phyloP scores from a whole-genome alignment of 1,140 invertebrate species.

The Tetramorium simillimum region DNA sequence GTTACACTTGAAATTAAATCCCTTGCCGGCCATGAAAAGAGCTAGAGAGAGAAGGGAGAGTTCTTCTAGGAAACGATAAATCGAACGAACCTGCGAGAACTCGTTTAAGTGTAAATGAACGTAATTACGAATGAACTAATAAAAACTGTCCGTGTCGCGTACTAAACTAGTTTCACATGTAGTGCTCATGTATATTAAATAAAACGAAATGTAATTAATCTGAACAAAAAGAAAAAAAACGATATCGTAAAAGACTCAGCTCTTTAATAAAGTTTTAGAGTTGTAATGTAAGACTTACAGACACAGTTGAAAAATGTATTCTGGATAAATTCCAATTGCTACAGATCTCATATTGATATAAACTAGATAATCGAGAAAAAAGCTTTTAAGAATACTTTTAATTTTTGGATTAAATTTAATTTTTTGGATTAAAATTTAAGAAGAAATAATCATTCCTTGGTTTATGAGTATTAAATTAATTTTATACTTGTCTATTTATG shows the following conservation, averaged over 20 bases:
- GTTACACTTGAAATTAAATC: conserved; percentile 38
- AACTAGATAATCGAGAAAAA: not conserved
- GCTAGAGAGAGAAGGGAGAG: not conserved
- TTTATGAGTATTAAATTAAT: not conserved
- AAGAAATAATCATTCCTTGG: not conserved
- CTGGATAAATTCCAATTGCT: not conserved
- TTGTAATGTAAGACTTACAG: too few species aligned
- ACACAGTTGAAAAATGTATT: not conserved
- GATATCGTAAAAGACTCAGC: not conserved
- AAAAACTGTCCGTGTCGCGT: not conserved
- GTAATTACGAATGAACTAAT: conserved; percentile 5
- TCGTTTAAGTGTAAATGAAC: conserved; percentile 26
- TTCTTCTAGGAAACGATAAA: conserved; percentile 19
- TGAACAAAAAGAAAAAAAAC: not conserved
- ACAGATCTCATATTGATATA: not conserved
- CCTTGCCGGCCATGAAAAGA: not conserved
- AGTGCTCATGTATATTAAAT: not conserved
- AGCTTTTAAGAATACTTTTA: not conserved
- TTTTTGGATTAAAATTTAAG: too few species aligned
- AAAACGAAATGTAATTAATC: conserved; percentile 1
- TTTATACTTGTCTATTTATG: not conserved
- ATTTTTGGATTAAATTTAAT: not conserved
- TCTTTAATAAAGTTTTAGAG: not conserved
- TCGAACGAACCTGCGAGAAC: conserved; percentile 6
- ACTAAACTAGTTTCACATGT: not conserved